Evolutionary conservation across 2,888 invertebrate species (phyloP).

Genomic region (Diarsia dahlii): DNA sequence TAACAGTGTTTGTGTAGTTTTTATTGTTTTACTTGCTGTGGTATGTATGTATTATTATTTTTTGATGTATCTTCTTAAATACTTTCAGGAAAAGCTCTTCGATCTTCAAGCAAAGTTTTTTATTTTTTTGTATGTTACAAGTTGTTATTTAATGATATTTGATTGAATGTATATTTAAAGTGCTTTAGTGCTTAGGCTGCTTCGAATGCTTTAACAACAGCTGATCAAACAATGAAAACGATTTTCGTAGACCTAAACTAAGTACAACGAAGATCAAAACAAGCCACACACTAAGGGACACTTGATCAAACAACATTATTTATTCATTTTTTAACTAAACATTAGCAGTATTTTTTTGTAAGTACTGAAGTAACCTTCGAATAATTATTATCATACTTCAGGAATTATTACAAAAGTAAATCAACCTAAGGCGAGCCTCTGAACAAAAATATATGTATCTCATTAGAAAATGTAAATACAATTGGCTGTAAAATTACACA

Average conservation of each 20-base stretch:
- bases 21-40: background rate
- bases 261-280: background rate
- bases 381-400: background rate
- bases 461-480: background rate
- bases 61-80: background rate
- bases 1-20: slow-evolving; percentile 19
- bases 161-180: background rate
- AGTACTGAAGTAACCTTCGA: background rate
- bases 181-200: background rate
- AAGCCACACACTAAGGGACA: background rate
- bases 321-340: background rate
- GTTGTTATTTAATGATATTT: background rate
- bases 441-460: background rate
- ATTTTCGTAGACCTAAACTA: background rate
- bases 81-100: background rate
- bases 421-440: background rate
- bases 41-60: slow-evolving; percentile 25
- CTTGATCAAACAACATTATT: slow-evolving; percentile 27
- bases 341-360: background rate
- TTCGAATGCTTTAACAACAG: background rate
- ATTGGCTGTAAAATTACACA: background rate
- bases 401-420: background rate
- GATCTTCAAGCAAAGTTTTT: background rate
- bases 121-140: background rate
- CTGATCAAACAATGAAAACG: background rate